These are phyloP conservation scores for Stichopus chloronotus DNA, from an alignment of 35 echinoderm and acorn worm genomes.

Conservation along the genomic window DNA sequence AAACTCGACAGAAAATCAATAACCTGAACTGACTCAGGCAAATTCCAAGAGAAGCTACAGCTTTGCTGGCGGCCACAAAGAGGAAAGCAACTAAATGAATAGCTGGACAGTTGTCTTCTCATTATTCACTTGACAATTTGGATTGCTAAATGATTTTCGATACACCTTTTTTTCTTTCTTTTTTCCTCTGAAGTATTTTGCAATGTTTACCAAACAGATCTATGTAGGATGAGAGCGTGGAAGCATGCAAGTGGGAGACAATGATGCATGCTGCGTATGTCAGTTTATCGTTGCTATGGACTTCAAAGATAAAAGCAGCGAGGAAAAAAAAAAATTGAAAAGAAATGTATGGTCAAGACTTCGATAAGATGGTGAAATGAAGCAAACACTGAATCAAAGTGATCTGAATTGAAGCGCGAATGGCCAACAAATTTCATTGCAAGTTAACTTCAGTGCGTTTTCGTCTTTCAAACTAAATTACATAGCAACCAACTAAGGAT, in stretches of 20 bases:
- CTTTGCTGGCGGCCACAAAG: neutral
- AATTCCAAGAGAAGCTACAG: neutral
- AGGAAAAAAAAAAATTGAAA: neutral
- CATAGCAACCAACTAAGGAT: too few species aligned
- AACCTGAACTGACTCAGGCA: conserved; percentile 27
- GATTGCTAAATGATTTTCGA: conserved; percentile 50
- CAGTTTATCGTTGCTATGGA: neutral
- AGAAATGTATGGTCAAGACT: neutral
- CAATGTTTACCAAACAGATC: too few species aligned
- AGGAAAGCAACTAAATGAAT: too few species aligned
- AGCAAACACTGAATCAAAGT: too few species aligned
- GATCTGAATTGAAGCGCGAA: too few species aligned
- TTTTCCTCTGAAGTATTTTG: too few species aligned
- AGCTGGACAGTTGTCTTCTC: conserved; percentile 3
- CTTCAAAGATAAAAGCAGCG: neutral
- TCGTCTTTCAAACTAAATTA: too few species aligned
- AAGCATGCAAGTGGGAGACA: neutral
- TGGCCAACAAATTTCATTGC: too few species aligned
- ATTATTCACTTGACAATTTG: conserved; percentile 29
- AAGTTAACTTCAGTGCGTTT: too few species aligned
- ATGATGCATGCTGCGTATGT: neutral
- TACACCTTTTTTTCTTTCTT: conserved; percentile 17
- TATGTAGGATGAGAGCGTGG: neutral
- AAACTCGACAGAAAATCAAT: conserved; percentile 49
- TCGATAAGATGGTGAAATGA: too few species aligned